A percentile compares a stretch with the other conserved stretches of the same genome.
phyloP scores from a whole-genome alignment of 2,888 invertebrate species.

The Sarcophaga variegata region DNA sequence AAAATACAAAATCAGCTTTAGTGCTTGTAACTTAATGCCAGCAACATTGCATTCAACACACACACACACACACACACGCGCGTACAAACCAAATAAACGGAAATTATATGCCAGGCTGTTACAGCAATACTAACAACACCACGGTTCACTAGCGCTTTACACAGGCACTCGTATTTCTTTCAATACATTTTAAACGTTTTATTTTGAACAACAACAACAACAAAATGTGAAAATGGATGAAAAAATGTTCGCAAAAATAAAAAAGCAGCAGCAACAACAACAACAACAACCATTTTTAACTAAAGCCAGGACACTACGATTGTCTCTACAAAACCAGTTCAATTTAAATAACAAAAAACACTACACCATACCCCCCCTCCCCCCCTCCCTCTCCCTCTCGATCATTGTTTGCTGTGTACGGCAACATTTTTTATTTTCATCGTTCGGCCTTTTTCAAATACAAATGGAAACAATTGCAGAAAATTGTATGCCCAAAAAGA shows the following conservation, averaged over 20 bases:
- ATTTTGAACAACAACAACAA: too few species aligned
- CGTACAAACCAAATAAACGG: constrained; percentile 24
- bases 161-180: too few species aligned
- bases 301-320: constrained; percentile 54
- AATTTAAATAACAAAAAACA: constrained; percentile 67
- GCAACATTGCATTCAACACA: constrained; percentile 12
- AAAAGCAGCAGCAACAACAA: not conserved
- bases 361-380: too few species aligned
- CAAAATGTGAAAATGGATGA: too few species aligned
- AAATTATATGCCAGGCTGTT: constrained; percentile 57
- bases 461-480: constrained; percentile 56
- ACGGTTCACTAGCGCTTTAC: too few species aligned
- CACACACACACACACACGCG: constrained; percentile 1
- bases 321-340: constrained; percentile 52
- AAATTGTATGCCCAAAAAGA: not conserved
- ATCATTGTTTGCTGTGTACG: too few species aligned
- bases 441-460: constrained; percentile 37
- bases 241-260: not conserved
- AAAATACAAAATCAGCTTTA: constrained; percentile 44
- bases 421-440: constrained; percentile 14
- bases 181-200: too few species aligned
- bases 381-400: too few species aligned
- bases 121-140: constrained; percentile 42
- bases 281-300: constrained; percentile 60
- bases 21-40: constrained; percentile 52